Percentiles rank a stretch among this genome's conserved stretches.
Evolutionary conservation across 2,113 vertebrate genomes (phyloP).

Genomic region (Protomyctophum bolini): DNA sequence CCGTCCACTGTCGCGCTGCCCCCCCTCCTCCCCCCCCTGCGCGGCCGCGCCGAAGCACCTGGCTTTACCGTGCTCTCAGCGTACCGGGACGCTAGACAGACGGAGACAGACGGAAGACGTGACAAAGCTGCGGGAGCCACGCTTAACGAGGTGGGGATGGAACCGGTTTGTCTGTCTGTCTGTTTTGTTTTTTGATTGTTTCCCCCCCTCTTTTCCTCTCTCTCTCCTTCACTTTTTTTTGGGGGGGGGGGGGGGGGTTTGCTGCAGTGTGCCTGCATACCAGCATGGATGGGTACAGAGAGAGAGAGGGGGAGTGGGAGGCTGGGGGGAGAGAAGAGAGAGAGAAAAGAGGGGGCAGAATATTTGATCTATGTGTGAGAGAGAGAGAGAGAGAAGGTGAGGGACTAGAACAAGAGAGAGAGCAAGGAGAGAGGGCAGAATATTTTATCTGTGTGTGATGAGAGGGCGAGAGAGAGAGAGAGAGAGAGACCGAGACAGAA

Average conservation of each 20-base stretch:
- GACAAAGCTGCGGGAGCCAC: slow-evolving; percentile 61
- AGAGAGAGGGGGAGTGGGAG: slow-evolving; percentile 13
- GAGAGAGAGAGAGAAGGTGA: slow-evolving; percentile 27
- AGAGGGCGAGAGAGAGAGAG: slow-evolving; percentile 14
- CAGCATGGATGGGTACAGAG: slow-evolving; percentile 68
- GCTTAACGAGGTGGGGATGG: slow-evolving; percentile 84
- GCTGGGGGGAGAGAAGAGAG: slow-evolving; percentile 71
- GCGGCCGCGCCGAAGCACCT: slow-evolving; percentile 55
- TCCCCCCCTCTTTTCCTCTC: slow-evolving; percentile 69
- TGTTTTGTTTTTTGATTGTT: slow-evolving; percentile 40
- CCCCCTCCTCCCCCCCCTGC: too few species aligned
- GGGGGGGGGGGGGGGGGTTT: slow-evolving; percentile 69
- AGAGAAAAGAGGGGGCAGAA: slow-evolving; percentile 40
- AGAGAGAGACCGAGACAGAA: slow-evolving; percentile 28
- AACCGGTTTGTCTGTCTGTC: slow-evolving; percentile 30
- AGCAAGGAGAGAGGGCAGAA: too few species aligned
- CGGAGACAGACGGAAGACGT: slow-evolving; percentile 28
- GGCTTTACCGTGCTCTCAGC: slow-evolving; percentile 53
- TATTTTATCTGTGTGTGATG: too few species aligned
- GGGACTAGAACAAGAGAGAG: too few species aligned
- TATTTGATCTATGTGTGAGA: slow-evolving; percentile 56
- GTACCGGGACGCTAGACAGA: slow-evolving; percentile 49
- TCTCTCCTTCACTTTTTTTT: neutral
- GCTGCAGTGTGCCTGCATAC: slow-evolving; percentile 92
- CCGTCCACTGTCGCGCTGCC: too few species aligned